phyloP scores from a whole-genome alignment of 92 coral and sea anemone genomes.

The Epizoanthus ramosus region DNA sequence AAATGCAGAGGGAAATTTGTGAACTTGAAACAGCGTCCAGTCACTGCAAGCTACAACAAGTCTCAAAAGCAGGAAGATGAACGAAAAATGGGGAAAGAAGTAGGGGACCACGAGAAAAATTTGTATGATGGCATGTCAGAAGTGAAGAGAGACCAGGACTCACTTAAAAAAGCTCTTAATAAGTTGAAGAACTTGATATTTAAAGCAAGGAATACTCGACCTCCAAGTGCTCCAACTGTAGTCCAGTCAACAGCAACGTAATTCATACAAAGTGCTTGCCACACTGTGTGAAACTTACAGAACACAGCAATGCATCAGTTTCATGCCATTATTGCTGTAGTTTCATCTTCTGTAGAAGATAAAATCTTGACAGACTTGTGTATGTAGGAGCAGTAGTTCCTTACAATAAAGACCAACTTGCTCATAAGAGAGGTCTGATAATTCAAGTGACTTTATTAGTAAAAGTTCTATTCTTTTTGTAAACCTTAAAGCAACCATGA shows the following conservation, averaged over 20 bases:
- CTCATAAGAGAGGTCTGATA: too few species aligned
- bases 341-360: too few species aligned
- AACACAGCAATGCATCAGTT: too few species aligned
- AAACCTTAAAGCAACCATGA: too few species aligned
- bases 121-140: conserved; percentile 99
- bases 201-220: conserved; percentile 85
- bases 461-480: too few species aligned
- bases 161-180: conserved; percentile 92
- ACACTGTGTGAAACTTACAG: too few species aligned
- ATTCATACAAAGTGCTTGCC: too few species aligned
- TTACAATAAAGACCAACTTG: too few species aligned
- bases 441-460: too few species aligned
- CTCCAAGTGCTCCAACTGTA: conserved; percentile 44
- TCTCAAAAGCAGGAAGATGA: conserved; percentile 85
- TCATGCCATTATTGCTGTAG: too few species aligned
- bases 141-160: conserved; percentile 95
- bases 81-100: conserved; percentile 75
- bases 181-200: conserved; percentile 81
- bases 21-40: conserved; percentile 88
- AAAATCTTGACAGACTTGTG: too few species aligned
- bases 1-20: conserved; percentile 89
- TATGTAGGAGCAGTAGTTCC: too few species aligned
- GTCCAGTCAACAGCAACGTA: conserved; percentile 18
- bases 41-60: conserved; percentile 63
- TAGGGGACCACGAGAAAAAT: conserved; percentile 88